Conservation (phyloP, 2,113 vertebrate species). For the Microcebus murinus region DNA sequence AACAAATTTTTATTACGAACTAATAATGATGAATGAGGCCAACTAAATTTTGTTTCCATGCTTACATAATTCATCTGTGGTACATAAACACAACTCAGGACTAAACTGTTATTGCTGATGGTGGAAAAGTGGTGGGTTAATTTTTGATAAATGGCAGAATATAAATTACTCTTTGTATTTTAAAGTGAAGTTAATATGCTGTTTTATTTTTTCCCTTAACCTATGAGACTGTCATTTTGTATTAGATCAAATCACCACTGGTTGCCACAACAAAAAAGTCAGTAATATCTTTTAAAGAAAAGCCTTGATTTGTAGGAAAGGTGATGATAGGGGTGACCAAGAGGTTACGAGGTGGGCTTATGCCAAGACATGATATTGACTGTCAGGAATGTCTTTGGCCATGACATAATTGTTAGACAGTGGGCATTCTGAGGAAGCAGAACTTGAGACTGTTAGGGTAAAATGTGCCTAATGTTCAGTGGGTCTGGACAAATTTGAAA, state of each 20-base stretch:
- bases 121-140: neutral
- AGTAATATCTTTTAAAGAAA: neutral
- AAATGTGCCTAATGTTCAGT: conserved; percentile 85
- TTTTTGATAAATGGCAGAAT: neutral
- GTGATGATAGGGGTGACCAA: conserved; percentile 87
- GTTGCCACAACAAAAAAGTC: neutral
- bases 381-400: conserved; percentile 80
- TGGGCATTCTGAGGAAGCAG: conserved; percentile 83
- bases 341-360: conserved; percentile 84
- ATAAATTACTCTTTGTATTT: neutral
- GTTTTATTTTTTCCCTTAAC: neutral
- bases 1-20: neutral
- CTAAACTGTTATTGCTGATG: neutral
- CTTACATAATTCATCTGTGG: neutral
- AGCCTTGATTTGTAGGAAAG: conserved; percentile 84
- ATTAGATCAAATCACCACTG: neutral
- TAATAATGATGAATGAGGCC: neutral
- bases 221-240: neutral
- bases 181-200: neutral
- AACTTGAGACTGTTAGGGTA: conserved; percentile 79
- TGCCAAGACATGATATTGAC: conserved; percentile 86
- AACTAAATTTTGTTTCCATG: neutral
- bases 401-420: conserved; percentile 75
- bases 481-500: conserved; percentile 87
- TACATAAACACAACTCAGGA: neutral